Evolutionary conservation across 2,113 vertebrate species (phyloP).

Genomic region (Steatornis caripensis): DNA sequence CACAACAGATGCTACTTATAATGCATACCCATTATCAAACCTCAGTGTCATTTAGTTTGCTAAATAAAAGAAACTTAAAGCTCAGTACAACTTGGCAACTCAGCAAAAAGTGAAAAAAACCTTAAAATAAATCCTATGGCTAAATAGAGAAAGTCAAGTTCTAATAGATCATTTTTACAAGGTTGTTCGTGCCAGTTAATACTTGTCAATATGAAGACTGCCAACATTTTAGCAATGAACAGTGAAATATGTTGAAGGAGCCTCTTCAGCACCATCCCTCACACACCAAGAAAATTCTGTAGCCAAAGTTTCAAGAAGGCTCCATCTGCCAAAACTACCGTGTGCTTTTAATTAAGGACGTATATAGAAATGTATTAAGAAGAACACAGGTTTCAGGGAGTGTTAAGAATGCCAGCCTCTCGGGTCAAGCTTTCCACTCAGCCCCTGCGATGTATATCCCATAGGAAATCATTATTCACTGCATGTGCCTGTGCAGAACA

Average conservation of each 20-base stretch:
- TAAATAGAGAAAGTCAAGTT: neutral
- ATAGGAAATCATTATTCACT: neutral
- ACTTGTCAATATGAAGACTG: neutral
- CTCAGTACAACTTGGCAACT: neutral
- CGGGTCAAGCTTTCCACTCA: neutral
- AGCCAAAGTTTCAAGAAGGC: neutral
- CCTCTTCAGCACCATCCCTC: neutral
- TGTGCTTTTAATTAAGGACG: slow-evolving; percentile 38
- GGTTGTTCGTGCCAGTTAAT: neutral
- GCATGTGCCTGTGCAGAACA: neutral
- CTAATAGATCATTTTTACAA: neutral
- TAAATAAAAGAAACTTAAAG: neutral
- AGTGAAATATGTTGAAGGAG: neutral
- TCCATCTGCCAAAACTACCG: slow-evolving; percentile 1
- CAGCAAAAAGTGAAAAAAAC: neutral
- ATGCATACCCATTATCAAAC: neutral
- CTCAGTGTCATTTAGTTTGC: neutral
- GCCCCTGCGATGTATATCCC: neutral
- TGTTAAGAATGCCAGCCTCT: neutral
- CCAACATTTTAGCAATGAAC: neutral
- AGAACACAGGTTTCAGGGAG: neutral
- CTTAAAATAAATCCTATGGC: neutral
- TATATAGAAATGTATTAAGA: neutral
- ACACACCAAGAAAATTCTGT: neutral
- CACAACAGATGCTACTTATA: neutral